Evolutionary conservation across 37 sponge, comb jelly and placozoan genomes (phyloP).

Genomic region (Tethya wilhelma): DNA sequence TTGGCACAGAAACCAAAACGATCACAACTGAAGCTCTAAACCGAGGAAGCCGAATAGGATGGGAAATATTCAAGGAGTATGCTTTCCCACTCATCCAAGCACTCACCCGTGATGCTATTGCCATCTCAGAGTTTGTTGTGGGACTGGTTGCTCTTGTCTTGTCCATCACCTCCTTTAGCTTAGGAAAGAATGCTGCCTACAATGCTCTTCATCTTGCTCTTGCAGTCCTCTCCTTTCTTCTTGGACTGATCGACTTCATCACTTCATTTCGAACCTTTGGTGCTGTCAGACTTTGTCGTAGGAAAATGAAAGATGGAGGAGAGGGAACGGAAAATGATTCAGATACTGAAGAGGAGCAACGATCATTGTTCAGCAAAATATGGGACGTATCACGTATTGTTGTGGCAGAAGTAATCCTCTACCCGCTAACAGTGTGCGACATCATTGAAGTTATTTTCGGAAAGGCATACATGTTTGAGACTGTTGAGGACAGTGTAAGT

Average conservation of each 20-base stretch:
- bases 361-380: neutral
- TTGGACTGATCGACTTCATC: neutral
- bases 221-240: neutral
- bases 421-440: neutral
- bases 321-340: neutral
- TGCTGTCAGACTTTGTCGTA: neutral
- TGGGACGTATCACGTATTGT: neutral
- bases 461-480: too few relatives aligned
- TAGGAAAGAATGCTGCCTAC: slow-evolving; percentile 2
- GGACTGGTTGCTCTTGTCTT: neutral
- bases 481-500: neutral
- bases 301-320: neutral
- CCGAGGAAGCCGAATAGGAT: neutral
- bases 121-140: neutral
- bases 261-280: neutral
- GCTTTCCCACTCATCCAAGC: neutral
- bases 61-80: neutral
- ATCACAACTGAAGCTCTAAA: neutral
- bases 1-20: neutral
- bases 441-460: too few relatives aligned
- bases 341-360: neutral
- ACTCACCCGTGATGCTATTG: neutral
- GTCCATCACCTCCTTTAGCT: neutral
- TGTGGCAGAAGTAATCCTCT: neutral
- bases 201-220: neutral